Base-by-base conservation (phyloP, 2,797 vertebrate genomes). In the Mallotus villosus region DNA sequence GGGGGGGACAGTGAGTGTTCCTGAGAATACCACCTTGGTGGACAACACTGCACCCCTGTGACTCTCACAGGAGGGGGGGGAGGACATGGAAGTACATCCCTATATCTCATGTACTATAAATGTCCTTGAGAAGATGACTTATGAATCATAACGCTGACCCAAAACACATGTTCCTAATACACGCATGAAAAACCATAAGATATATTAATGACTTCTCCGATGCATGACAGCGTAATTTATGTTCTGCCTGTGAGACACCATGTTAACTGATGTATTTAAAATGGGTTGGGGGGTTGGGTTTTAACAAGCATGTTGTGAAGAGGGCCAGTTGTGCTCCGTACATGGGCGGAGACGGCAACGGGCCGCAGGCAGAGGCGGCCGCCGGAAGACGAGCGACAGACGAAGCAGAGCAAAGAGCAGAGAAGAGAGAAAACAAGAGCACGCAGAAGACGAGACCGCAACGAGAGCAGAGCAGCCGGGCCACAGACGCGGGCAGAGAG, bases 251-350 rank as follows among this genome's bases (percentile, higher is more conserved):
- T 61, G 58, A 37, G 41, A 67, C 37, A 5, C 62, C 67, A 46
- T 76, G 78, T 69, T 22, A 41, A 53, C 32, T 67, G 62, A 32
- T 72, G 16, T 16, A 19, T 22, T 24, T 24, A 12, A 17, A 9
- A 25, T 49, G 14, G 14, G 37, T 11, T 41, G 37, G 37, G 37
- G 65, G 62, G 58, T 63, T 53, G 17, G 27, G 67, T 68, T 73
- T 11, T 55, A 21, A n/a, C n/a, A 21, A 62, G n/a, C 68, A 11
- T 70, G 51, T 29, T 67, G 22, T 68, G 29, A 22, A 61, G 57
- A 58, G n/a, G 5, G 55, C 6, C 34, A 3, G 62, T 24, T 72
- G 62, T 68, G 78, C 80, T 80, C 81, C 76, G 72, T 61, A 25
- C 83, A 75, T 76, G n/a, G n/a, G n/a, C n/a, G n/a, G n/a, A n/a